phyloP scores from a whole-genome alignment of 2,113 vertebrate species.

The Galeopterus variegatus region DNA sequence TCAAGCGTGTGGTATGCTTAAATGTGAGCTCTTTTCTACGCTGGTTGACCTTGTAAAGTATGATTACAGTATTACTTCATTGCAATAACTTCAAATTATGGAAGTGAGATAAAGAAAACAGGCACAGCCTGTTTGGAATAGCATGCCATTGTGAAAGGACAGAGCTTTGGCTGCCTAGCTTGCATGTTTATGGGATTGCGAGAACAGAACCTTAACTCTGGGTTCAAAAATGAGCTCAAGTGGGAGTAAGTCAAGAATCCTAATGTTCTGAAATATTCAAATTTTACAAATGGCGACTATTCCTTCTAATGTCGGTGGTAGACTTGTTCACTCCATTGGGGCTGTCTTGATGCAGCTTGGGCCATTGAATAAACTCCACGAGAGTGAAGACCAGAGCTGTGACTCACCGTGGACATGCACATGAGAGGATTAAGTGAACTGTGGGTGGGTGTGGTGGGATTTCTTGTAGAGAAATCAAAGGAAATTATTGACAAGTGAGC shows the following conservation, averaged over 20 bases:
- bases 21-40: background rate
- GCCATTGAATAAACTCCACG: background rate
- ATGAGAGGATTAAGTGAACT: background rate
- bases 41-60: background rate
- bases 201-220: background rate
- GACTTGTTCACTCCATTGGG: background rate
- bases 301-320: background rate
- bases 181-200: background rate
- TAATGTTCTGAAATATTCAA: background rate
- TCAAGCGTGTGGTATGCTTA: background rate
- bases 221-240: background rate
- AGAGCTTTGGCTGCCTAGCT: background rate
- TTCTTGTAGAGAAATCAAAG: background rate
- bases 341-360: background rate
- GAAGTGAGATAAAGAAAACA: background rate
- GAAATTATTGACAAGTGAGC: slow-evolving; percentile 21
- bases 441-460: background rate
- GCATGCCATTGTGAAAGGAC: background rate
- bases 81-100: background rate
- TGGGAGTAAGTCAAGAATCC: background rate
- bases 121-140: background rate
- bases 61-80: background rate
- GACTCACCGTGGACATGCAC: background rate
- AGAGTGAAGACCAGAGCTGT: background rate
- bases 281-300: background rate